A percentile compares a stretch with the other conserved stretches of the same genome.
Evolutionary conservation across 2,797 vertebrate genomes (phyloP).

Genomic region (Etheostoma nigrum): DNA sequence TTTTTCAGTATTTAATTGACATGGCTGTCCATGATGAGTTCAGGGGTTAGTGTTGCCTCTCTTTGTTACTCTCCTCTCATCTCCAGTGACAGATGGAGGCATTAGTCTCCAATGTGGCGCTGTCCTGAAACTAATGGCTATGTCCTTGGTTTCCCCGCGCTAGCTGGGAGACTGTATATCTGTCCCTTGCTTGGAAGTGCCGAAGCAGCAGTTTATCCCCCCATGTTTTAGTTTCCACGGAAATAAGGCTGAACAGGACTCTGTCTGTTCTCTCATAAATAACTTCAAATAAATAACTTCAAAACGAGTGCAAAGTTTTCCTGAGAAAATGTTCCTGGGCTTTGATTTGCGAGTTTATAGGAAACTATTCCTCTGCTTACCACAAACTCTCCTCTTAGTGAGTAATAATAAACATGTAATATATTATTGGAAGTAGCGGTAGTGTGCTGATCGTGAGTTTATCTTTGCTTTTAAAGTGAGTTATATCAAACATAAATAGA

Average conservation of each 20-base stretch:
- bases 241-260: slow-evolving; percentile 80
- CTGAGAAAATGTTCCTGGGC: slow-evolving; percentile 53
- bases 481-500: slow-evolving; percentile 61
- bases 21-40: slow-evolving; percentile 85
- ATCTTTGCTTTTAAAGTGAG: slow-evolving; percentile 62
- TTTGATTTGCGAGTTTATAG: slow-evolving; percentile 73
- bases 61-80: slow-evolving; percentile 86
- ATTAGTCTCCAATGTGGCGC: slow-evolving; percentile 85
- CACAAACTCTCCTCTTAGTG: slow-evolving; percentile 58
- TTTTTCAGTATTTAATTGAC: slow-evolving; percentile 86
- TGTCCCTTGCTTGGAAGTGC: slow-evolving; percentile 82
- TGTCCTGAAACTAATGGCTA: slow-evolving; percentile 87
- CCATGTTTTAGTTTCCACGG: slow-evolving; percentile 83
- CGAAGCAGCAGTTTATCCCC: slow-evolving; percentile 84
- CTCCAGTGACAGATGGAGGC: slow-evolving; percentile 85
- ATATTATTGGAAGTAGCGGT: slow-evolving; percentile 50
- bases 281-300: slow-evolving; percentile 80
- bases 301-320: slow-evolving; percentile 68
- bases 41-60: slow-evolving; percentile 85
- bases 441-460: slow-evolving; percentile 54
- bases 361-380: slow-evolving; percentile 63
- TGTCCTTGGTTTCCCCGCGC: slow-evolving; percentile 83
- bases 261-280: slow-evolving; percentile 82
- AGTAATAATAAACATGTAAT: slow-evolving; percentile 69
- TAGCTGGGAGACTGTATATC: slow-evolving; percentile 83